Conservation (phyloP, 2,888 invertebrate species). For the Disparrhopalites patrizii region DNA sequence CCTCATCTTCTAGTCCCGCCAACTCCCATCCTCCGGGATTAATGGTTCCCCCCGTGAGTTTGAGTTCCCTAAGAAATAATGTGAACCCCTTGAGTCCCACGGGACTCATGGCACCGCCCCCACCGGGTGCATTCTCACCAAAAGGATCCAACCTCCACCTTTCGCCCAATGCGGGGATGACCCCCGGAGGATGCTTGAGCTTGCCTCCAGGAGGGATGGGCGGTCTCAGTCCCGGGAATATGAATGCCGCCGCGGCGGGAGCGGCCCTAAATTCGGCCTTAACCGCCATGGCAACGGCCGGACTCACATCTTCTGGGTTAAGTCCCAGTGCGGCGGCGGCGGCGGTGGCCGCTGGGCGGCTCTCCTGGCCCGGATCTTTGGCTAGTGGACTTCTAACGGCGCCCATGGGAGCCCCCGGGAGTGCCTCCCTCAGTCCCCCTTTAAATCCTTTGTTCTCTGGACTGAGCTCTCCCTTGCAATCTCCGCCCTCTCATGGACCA, state of each 20-base stretch:
- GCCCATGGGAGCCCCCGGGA: constrained; percentile 22
- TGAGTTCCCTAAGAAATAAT: not conserved
- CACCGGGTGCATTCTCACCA: too few species aligned
- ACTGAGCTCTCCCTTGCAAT: not conserved
- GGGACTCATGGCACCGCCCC: too few species aligned
- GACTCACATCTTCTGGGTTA: not conserved
- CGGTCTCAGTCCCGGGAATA: not conserved
- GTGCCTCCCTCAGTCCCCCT: constrained; percentile 42
- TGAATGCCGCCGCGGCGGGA: constrained; percentile 4
- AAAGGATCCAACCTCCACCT: not conserved
- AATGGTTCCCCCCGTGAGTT: not conserved
- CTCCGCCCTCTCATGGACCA: not conserved
- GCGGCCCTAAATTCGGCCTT: too few species aligned
- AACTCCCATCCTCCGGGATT: not conserved
- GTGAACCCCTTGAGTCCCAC: too few species aligned
- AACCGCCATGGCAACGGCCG: not conserved
- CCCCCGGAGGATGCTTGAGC: not conserved
- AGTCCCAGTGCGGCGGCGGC: not conserved
- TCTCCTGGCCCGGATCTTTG: not conserved
- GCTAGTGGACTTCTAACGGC: not conserved
- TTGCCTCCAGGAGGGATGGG: not conserved
- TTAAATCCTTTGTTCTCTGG: constrained; percentile 34
- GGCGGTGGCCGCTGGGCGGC: not conserved
- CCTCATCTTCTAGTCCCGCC: not conserved
- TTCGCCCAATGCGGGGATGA: not conserved